phyloP scores from a whole-genome alignment of 2,113 vertebrate species.

The Carlito syrichta region DNA sequence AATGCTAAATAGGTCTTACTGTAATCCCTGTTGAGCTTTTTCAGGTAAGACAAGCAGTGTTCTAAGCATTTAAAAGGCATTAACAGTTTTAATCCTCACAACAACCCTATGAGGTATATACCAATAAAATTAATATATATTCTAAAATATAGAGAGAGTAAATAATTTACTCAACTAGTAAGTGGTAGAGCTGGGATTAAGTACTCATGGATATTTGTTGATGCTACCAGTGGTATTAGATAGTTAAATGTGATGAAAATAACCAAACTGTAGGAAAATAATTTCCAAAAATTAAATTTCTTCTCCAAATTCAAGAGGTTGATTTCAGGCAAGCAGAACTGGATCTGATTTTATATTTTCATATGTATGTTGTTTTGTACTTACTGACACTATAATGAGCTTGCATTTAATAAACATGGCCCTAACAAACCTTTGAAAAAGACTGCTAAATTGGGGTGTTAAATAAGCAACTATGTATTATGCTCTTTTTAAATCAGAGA shows the following conservation, averaged over 20 bases:
- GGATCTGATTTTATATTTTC: neutral
- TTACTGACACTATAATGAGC: neutral
- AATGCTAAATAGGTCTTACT: neutral
- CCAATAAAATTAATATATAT: constrained; percentile 1
- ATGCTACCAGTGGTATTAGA: neutral
- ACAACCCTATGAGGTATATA: neutral
- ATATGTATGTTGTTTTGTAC: neutral
- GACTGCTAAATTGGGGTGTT: neutral
- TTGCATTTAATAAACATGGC: neutral
- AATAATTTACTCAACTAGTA: constrained; percentile 14
- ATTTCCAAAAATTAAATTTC: neutral
- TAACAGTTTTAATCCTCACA: constrained; percentile 6
- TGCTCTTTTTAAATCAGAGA: neutral
- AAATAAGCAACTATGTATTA: neutral
- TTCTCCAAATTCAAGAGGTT: constrained; percentile 45
- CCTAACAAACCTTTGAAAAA: neutral
- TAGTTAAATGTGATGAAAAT: neutral
- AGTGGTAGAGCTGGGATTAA: constrained; percentile 1
- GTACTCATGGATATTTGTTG: neutral
- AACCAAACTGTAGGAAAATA: neutral
- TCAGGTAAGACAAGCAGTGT: neutral
- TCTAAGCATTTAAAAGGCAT: neutral
- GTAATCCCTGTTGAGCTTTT: neutral
- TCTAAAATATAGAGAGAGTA: neutral
- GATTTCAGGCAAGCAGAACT: constrained; percentile 23